Evolutionary conservation across 2,797 vertebrate species (phyloP), one percentile per base, ranked within the genome.

Genomic region (Alfaro cultratus): DNA sequence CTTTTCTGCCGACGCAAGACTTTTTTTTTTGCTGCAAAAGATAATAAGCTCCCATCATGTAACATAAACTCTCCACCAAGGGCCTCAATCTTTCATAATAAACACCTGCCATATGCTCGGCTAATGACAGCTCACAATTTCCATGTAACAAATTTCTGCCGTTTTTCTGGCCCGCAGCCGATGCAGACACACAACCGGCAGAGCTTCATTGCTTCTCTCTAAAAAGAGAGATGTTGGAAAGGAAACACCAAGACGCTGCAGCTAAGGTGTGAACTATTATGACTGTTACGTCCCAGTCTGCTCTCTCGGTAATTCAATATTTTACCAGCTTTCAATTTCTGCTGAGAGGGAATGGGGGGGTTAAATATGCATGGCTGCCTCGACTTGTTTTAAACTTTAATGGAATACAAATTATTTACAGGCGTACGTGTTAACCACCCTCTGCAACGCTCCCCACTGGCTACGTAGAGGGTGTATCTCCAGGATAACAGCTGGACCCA

Each of bases 391-490:
- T 62, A 92, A 93, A 91, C 36, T 91, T 94, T 89, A 76, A 95
- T 92, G 84, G 85, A 88, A 91, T 89, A 92, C 86, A 92, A 93
- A 94, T 94, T 87, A 94, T 93, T 92, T 88, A 91, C 92, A 91
- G 85, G 86, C 62, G 78, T 74, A 88, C 60, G 83, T 84, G 86
- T 84, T 76, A 85, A 78, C 79, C 82, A 71, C 47, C 60, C 60
- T 31, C 47, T 31, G 62, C 57, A 29, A 71, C 34, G 41, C 70
- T 64, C 29, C 39, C 51, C 5, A 26, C 41, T 7, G 9, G 76
- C 80, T 80, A 75, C 7, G 4, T 79, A 86, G 82, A 82, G 67
- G 84, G 70, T 73, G 68, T 41, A 47, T 82, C 75, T 85, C 77
- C 75, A 82, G 86, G 73, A 86, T 29, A 87, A 83, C 84, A 80